Evolutionary conservation across 1,140 invertebrate genomes (phyloP), one percentile per base, ranked within the genome.

Genomic region (Bursaphelenchus mucronatus): DNA sequence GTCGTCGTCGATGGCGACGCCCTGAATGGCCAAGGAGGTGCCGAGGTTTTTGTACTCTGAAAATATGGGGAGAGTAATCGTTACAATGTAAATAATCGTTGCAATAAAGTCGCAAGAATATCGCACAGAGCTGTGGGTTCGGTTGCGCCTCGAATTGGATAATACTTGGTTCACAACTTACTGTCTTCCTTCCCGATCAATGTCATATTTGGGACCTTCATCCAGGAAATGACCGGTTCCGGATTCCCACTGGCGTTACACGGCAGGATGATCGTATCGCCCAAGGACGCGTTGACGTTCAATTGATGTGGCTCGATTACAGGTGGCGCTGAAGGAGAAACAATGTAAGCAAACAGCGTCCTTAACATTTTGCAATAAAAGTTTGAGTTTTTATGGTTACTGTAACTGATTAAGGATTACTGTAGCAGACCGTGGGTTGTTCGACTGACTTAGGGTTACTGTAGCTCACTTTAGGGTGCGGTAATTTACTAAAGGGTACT

Each of bases 1-100:
- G 50, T 87, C 86, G 81, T 94, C 91, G 0, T 88, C 87, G 57
- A 87, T 87, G 62, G 87, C 87, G 0, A 92, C 88, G 70, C 88
- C 86, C 43, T 85, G 87, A 65, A 94, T 89, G 0, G 86, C 88
- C 10, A 94, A 79, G 9, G 75, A 72, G 10, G 74, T 70, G 46
- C 79, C 78, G 40, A 79, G 63, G 15, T 76, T 40, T 67, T 73
- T 63, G 53, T 74, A 78, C 64, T 78, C 74, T 76, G 43, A 10
- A 73, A 69, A 51, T 68, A 39, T 30, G 8, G 8, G 8, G 4
- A 0, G n/a, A n/a, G n/a, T n/a, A n/a, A n/a, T n/a, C n/a, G n/a
- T n/a, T n/a, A n/a, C n/a, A n/a, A n/a, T n/a, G n/a, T n/a, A n/a
- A n/a, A n/a, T n/a, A n/a, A n/a, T n/a, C n/a, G n/a, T n/a, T n/a